Conservation (phyloP, 2,888 invertebrate genomes). For the Calliopum simillimum region DNA sequence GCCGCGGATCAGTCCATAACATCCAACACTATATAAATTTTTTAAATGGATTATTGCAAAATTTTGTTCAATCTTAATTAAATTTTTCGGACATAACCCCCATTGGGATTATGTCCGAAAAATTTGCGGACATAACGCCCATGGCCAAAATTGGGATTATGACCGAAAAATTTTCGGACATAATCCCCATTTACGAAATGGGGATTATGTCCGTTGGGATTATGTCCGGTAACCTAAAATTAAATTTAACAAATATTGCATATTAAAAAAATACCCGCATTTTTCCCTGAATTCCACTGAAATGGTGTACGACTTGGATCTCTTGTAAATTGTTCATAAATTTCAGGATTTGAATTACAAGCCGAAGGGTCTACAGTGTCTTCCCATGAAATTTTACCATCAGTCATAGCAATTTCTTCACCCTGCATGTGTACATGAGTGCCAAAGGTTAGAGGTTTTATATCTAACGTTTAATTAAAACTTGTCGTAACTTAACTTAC, state of each 20-base stretch:
- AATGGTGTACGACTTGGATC: conserved; percentile 73
- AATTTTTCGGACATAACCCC: too few relatives aligned
- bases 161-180: too few relatives aligned
- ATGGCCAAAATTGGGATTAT: neutral
- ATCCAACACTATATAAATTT: too few relatives aligned
- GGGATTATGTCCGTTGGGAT: too few relatives aligned
- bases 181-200: too few relatives aligned
- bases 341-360: conserved; percentile 68
- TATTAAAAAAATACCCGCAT: conserved; percentile 47
- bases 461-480: neutral
- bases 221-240: too few relatives aligned
- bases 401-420: conserved; percentile 56
- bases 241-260: neutral
- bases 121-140: neutral
- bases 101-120: too few relatives aligned
- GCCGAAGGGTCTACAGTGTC: conserved; percentile 70
- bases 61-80: too few relatives aligned
- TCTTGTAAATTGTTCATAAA: conserved; percentile 71
- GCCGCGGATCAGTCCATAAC: too few relatives aligned
- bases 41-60: too few relatives aligned
- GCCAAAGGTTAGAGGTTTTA: neutral
- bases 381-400: conserved; percentile 70
- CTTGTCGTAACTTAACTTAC: conserved; percentile 52
- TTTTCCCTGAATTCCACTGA: conserved; percentile 70
- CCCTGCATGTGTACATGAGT: conserved; percentile 65